Base-by-base conservation (phyloP, 2,888 invertebrate species). In the Tridacna gigas region DNA sequence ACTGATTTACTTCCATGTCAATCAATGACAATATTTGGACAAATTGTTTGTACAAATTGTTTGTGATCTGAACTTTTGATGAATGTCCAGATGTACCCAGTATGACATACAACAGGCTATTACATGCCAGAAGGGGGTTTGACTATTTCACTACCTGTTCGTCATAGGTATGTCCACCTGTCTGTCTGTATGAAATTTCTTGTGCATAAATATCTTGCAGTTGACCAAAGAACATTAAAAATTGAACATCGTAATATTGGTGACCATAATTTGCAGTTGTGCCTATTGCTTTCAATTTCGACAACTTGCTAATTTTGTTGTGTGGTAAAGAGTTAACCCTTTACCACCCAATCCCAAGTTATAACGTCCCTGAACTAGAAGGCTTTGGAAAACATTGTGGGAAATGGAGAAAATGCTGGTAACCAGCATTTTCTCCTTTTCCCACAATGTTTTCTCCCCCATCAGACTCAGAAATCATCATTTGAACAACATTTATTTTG, bases 21-120 rank as follows among this genome's bases (percentile, higher is more conserved):
- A 22, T 51, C 4, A 7, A 71, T 25, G 11, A 51, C 51, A 71
- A 71, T 71, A 71, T 51, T 12, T 45, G 51, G 22, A 71, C 71
- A 71, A 71, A 71, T 51, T 71, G 56, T 26, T 71, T 48, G 22
- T 25, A 71, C 71, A 47, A 71, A 71, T 71, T 71, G 71, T 71
- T 71, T 47, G 56, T 25, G 26, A 71, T 71, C 51, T 71, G 71
- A 71, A 71, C 71, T 26, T 71, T 48, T 71, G 71, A 71, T 25
- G 26, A 9, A 71, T 48, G 37, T 37, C 37, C 37, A 37, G 3
- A 37, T 7, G 7, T 37, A 37, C 7, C 37, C 3, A 37, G 37
- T 37, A 37, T 37, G 37, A 37, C 37, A 37, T 37, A 37, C 37
- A 37, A 37, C 37, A 37, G 37, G 37, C 37, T 37, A 37, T 37